Evolutionary conservation across 2,113 vertebrate genomes (phyloP).

Genomic region (Morone chrysops): DNA sequence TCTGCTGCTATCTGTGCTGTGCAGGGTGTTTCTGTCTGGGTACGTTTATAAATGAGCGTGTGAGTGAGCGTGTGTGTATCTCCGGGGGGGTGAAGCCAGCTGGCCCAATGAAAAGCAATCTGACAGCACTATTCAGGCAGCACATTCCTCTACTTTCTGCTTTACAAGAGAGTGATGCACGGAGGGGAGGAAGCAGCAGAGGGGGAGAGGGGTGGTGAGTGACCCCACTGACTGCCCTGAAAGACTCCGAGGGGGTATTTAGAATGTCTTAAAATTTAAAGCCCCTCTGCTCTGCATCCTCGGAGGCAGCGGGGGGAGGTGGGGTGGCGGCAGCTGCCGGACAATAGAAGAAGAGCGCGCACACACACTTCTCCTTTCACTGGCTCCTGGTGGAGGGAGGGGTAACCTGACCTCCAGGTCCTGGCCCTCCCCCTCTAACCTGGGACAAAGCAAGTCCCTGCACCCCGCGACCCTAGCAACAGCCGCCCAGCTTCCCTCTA

Average conservation of each 20-base stretch:
- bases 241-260: constrained; percentile 39
- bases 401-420: constrained; percentile 70
- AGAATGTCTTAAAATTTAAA: constrained; percentile 67
- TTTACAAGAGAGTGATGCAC: constrained; percentile 27
- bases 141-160: constrained; percentile 78
- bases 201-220: constrained; percentile 1
- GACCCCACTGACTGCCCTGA: constrained; percentile 49
- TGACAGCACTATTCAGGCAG: constrained; percentile 62
- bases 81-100: constrained; percentile 60
- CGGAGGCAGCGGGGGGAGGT: constrained; percentile 8
- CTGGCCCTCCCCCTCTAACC: constrained; percentile 62
- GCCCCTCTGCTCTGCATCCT: constrained; percentile 52
- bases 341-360: constrained; percentile 67
- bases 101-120: constrained; percentile 75
- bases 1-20: constrained; percentile 50
- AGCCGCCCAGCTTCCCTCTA: constrained; percentile 30
- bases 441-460: constrained; percentile 66
- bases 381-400: constrained; percentile 37
- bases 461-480: constrained; percentile 50
- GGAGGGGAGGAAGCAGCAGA: not conserved
- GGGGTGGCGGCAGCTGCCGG: constrained; percentile 62
- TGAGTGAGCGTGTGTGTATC: constrained; percentile 25
- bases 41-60: constrained; percentile 23
- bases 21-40: constrained; percentile 28
- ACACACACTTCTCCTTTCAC: constrained; percentile 71